Percentiles rank a stretch among this genome's conserved stretches.
phyloP scores from a whole-genome alignment of 2,797 vertebrate genomes.

The Cryptoprocta ferox region DNA sequence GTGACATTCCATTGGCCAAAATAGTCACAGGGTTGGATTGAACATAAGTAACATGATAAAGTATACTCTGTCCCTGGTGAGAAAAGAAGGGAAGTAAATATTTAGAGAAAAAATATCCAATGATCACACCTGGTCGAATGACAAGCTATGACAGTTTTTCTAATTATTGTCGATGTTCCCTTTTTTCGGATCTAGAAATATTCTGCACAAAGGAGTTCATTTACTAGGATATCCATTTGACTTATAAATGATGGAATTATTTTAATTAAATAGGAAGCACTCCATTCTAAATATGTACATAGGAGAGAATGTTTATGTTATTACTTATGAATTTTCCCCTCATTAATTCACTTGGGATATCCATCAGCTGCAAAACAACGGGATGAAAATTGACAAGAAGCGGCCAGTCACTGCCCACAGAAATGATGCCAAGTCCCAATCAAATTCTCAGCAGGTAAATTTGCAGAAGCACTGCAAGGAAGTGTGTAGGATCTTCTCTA shows the following conservation, averaged over 20 bases:
- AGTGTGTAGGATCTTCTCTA: not conserved
- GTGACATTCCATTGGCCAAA: not conserved
- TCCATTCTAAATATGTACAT: not conserved
- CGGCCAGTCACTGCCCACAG: not conserved
- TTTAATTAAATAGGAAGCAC: not conserved
- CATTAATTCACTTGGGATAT: not conserved
- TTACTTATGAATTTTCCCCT: not conserved
- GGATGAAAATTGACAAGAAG: not conserved
- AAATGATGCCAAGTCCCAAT: slow-evolving; percentile 23
- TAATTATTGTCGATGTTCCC: not conserved
- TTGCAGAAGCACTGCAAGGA: not conserved
- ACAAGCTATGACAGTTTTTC: not conserved
- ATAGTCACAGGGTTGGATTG: not conserved
- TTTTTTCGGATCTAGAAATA: not conserved
- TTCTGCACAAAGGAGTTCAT: not conserved
- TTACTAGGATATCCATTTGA: not conserved
- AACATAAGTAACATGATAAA: not conserved
- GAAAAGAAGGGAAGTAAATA: not conserved
- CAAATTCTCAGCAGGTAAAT: slow-evolving; percentile 18
- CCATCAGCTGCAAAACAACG: not conserved
- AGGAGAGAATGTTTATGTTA: not conserved
- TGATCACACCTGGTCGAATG: not conserved
- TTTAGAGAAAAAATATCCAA: not conserved
- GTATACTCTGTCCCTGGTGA: not conserved
- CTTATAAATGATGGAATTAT: not conserved